Conservation (phyloP, 2,888 invertebrate species). For the Disparrhopalites patrizii region DNA sequence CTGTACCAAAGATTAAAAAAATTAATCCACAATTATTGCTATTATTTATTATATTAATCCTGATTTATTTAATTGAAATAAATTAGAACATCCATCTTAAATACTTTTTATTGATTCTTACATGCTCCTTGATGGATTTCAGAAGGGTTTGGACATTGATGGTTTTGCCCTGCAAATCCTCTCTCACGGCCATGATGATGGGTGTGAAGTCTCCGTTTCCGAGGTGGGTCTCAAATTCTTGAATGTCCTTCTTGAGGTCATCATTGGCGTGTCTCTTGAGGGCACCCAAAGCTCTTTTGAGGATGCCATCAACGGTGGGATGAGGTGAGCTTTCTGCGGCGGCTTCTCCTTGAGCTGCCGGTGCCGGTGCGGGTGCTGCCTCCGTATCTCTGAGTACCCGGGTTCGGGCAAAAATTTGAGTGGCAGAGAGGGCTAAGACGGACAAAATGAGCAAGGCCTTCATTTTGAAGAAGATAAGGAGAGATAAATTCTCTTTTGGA, state of each 20-base stretch:
- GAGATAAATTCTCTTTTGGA: no score
- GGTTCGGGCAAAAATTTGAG: background rate
- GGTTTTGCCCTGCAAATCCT: background rate
- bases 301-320: background rate
- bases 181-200: background rate
- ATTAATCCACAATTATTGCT: no score
- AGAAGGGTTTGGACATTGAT: background rate
- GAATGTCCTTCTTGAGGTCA: background rate
- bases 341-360: background rate
- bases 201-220: background rate
- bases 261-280: background rate
- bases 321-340: background rate
- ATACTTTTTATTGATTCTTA: no score
- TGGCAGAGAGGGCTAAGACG: background rate
- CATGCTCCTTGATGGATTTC: background rate
- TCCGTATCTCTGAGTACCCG: background rate
- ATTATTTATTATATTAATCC: no score
- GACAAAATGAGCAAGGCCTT: background rate
- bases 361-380: background rate
- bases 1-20: no score
- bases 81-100: no score
- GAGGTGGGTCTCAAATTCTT: background rate
- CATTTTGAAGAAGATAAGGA: no score
- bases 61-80: no score
- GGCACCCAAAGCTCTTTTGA: background rate